phyloP scores from a whole-genome alignment of 1,140 invertebrate genomes.

The Colletes gigas region DNA sequence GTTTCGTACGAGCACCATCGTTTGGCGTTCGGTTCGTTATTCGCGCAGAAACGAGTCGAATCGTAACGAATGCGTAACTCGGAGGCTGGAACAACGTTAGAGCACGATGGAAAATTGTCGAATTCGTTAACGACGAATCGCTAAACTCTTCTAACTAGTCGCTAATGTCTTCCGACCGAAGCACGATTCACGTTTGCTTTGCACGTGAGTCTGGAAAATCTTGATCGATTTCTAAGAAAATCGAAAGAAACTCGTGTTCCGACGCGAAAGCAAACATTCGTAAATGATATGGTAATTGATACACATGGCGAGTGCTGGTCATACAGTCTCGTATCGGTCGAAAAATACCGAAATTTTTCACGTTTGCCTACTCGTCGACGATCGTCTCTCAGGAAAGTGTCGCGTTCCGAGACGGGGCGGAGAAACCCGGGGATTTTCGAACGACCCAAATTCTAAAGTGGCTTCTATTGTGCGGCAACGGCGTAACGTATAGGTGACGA shows the following conservation, averaged over 20 bases:
- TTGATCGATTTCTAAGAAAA: no score
- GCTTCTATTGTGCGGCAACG: slow-evolving; percentile 61
- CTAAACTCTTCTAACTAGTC: no score
- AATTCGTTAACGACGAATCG: no score
- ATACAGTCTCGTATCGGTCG: no score
- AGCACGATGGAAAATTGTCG: no score
- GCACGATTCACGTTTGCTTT: slow-evolving; percentile 24
- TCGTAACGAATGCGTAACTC: no score
- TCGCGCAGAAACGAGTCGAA: no score
- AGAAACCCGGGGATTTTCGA: background rate
- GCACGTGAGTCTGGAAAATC: background rate
- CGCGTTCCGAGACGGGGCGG: background rate
- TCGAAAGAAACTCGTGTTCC: no score
- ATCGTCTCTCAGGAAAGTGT: background rate
- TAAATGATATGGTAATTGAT: no score
- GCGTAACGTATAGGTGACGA: slow-evolving; percentile 41
- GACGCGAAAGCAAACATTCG: no score
- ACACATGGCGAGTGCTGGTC: no score
- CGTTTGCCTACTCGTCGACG: background rate
- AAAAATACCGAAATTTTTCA: background rate
- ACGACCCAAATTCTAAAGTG: slow-evolving; percentile 62
- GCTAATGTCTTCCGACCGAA: background rate
- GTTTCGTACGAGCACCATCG: background rate
- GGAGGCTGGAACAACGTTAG: no score
- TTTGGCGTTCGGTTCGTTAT: background rate